These are phyloP conservation scores for Heliothis peltigera DNA, from an alignment of 2,888 invertebrate species.

Conservation along the genomic window DNA sequence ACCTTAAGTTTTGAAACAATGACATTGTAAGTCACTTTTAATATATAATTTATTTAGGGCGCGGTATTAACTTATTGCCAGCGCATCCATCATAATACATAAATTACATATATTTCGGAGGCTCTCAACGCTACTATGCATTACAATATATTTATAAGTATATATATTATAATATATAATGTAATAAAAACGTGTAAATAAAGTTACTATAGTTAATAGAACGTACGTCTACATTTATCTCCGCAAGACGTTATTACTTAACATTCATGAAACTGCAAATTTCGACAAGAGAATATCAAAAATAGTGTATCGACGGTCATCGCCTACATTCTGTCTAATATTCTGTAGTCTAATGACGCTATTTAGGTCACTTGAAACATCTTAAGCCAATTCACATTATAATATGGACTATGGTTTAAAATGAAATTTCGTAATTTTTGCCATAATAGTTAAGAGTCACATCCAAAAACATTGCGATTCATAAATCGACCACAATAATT, in stretches of 20 bases:
- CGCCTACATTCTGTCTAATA: conserved; percentile 86
- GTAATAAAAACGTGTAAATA: conserved; percentile 88
- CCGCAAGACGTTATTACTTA: conserved; percentile 77
- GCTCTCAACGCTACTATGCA: conserved; percentile 85
- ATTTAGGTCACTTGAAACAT: conserved; percentile 84
- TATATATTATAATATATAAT: conserved; percentile 31
- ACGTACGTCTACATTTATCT: conserved; percentile 80
- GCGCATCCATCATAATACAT: conserved; percentile 72
- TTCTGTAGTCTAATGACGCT: conserved; percentile 84
- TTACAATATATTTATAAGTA: conserved; percentile 77
- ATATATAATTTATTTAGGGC: conserved; percentile 15
- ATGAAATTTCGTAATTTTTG: conserved; percentile 63
- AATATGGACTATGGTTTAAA: conserved; percentile 80
- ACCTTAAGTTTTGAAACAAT: conserved; percentile 26
- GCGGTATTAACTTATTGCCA: conserved; percentile 74
- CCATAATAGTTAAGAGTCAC: conserved; percentile 47
- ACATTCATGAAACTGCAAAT: conserved; percentile 86
- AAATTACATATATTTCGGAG: conserved; percentile 79
- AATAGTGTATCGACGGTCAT: conserved; percentile 88
- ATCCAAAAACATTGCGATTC: conserved; percentile 38
- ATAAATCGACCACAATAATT: conserved; percentile 48
- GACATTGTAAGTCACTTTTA: conserved; percentile 25
- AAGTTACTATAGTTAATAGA: conserved; percentile 86
- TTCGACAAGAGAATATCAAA: conserved; percentile 90
- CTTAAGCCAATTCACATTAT: conserved; percentile 78